A percentile compares a stretch with the other conserved stretches of the same genome.
Conservation (phyloP, 2,797 vertebrate genomes). For the Allobates femoralis region DNA sequence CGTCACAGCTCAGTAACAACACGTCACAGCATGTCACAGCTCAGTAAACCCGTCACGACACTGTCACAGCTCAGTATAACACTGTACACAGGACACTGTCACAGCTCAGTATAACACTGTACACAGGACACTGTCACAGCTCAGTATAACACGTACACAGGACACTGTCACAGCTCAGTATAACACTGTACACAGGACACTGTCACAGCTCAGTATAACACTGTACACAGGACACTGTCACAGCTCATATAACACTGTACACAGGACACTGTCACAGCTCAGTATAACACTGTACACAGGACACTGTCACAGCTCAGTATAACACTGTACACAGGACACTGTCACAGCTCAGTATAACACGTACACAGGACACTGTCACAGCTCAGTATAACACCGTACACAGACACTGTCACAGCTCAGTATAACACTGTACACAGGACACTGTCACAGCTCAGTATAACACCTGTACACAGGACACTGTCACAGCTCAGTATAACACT, state of each 20-base stretch:
- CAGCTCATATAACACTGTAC: neutral
- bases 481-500: no score
- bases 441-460: neutral
- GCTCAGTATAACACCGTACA: neutral
- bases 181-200: neutral
- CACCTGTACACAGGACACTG: no score
- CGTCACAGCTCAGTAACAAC: neutral
- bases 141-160: neutral
- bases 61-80: neutral
- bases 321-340: neutral
- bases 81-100: neutral
- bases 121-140: neutral
- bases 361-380: neutral
- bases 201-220: neutral
- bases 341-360: neutral
- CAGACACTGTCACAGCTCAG: neutral
- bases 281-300: neutral
- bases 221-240: neutral
- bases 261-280: neutral
- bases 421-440: neutral
- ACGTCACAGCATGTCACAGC: no score
- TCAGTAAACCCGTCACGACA: no score
- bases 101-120: neutral
- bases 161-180: neutral
- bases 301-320: neutral